Percentiles rank a stretch among this genome's conserved stretches.
These are phyloP conservation scores for Enteromius radiatus DNA, from an alignment of 2,797 vertebrate genomes.

Conservation along the genomic window DNA sequence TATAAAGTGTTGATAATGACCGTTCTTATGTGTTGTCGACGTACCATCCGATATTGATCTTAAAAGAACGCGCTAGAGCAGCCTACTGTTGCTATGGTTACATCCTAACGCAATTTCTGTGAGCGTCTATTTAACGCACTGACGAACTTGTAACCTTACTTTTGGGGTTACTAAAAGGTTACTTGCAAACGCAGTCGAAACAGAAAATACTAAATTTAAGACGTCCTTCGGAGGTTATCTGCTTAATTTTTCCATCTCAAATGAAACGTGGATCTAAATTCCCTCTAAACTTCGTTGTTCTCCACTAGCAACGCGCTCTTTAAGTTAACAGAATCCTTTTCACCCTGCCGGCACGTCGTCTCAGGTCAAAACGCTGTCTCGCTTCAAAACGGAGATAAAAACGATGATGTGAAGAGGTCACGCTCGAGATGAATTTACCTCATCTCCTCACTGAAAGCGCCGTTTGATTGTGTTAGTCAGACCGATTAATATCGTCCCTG, in stretches of 20 bases:
- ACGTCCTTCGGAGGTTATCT: not conserved
- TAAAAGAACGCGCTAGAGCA: not conserved
- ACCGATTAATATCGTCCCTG: constrained; percentile 72
- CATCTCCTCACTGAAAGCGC: constrained; percentile 63
- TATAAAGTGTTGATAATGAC: not conserved
- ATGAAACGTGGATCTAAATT: constrained; percentile 7
- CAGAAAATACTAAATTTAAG: not conserved
- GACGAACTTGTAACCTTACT: constrained; percentile 12
- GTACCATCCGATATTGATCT: not conserved
- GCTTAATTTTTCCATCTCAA: not conserved
- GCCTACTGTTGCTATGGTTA: constrained; percentile 33
- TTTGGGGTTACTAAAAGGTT: not conserved
- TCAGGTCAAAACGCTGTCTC: constrained; percentile 68
- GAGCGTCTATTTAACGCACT: not conserved
- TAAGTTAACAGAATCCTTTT: constrained; percentile 66
- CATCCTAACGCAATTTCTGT: not conserved
- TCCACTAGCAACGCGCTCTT: constrained; percentile 57
- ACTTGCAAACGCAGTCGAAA: not conserved
- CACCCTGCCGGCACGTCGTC: constrained; percentile 50
- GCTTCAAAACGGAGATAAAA: constrained; percentile 73
- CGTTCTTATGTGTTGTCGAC: not conserved
- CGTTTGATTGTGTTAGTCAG: constrained; percentile 69
- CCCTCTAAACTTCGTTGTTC: constrained; percentile 69
- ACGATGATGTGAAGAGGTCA: constrained; percentile 72
- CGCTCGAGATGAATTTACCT: constrained; percentile 58